Evolutionary conservation across 2,797 vertebrate genomes (phyloP), one percentile per base, ranked within the genome.

Genomic region (Acridotheres tristis): DNA sequence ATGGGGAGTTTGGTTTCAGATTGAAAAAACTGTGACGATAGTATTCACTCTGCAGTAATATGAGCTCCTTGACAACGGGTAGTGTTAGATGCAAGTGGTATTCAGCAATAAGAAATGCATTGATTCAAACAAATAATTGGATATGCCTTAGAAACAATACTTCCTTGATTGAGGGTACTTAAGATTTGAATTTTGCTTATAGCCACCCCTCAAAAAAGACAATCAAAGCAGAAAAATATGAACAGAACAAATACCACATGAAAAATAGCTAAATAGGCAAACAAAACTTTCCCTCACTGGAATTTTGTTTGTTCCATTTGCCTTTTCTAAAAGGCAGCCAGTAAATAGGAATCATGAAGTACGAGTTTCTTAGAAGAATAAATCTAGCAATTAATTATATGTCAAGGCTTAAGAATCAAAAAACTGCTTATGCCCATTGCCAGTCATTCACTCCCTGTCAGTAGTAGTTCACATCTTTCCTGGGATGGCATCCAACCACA

Each of bases 401-500:
- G 97, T 98, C 97, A 98, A 96, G 95, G 80, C 97, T 97, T 97
- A 96, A 97, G 96, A 97, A 98, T 98, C 96, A 97, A 97, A 97
- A 97, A 97, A 97, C 96, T 97, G 97, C 97, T 97, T 97, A 94
- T 98, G 97, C 97, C 97, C 97, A 97, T 95, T 98, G 98, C 98
- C 98, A 98, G 98, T 98, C 97, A 98, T 97, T 98, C 97, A 98
- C 96, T 98, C 97, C 97, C 97, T 98, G 98, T 98, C 98, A 98
- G 97, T 97, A 97, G 96, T 96, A 97, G 97, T 98, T 98, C 98
- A 98, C 97, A 98, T 98, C 97, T 98, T 98, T 98, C 97, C 98
- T 97, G 98, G 98, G 98, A 98, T 97, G 95, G 93, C 94, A 97
- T 98, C 98, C 98, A 98, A 98, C 97, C 97, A 95, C 94, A 97